Evolutionary conservation across 2,888 invertebrate genomes (phyloP), one percentile per base, ranked within the genome.

Genomic region (Thymelicus lineola): DNA sequence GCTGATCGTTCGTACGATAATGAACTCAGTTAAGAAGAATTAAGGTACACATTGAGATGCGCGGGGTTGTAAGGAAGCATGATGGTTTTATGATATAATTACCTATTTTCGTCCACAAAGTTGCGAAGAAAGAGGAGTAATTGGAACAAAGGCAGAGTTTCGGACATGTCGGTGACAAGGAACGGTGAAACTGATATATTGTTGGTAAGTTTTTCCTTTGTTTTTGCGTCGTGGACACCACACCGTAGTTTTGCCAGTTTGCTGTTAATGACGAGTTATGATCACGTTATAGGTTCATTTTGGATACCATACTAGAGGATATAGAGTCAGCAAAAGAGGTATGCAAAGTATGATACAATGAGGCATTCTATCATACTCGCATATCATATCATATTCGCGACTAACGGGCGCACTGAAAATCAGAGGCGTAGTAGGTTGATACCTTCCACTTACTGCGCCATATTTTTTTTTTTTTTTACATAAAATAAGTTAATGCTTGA

Each of bases 81-180:
- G 58, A 58, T 15, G 59, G 36, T 48, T 45, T 70, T 70, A 64
- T 70, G 70, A 70, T 65, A 71, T 73, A 69, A 74, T 73, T 72
- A 72, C 64, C 48, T 74, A 73, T 74, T 74, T 73, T 75, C 72
- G 70, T 60, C 65, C 64, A 38, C 65, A 63, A 72, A 75, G 71
- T 72, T 73, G 66, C 66, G 70, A 58, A 71, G 72, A 71, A 73
- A 72, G 73, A 71, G 66, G 66, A 55, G 71, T 74, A 73, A 74
- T 75, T 73, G 72, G 73, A 72, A 74, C 75, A 75, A 74, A 70
- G 73, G 72, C 70, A 64, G 72, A 71, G 70, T 70, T 73, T 72
- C 63, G 74, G 73, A 75, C 72, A 76, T 76, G 76, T 75, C 74
- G 74, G 72, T 73, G 75, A 74, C 76, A 75, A 72, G 74, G 70